phyloP scores from a whole-genome alignment of 2,888 invertebrate genomes.

The Athalia cordata region DNA sequence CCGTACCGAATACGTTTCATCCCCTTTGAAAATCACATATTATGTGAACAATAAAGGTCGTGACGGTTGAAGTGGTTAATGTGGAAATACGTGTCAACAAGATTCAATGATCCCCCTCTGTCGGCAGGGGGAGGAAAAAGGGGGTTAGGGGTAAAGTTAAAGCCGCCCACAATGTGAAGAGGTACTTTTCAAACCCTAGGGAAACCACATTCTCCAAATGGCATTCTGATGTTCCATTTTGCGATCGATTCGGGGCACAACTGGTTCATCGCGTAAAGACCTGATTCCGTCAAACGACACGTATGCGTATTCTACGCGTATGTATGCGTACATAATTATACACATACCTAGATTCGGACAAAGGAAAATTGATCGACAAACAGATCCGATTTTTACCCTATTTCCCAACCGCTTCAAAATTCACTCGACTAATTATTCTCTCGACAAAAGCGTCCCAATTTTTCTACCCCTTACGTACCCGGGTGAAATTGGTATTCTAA shows the following conservation, averaged over 20 bases:
- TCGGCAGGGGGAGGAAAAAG: neutral
- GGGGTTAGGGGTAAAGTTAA: neutral
- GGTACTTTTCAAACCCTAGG: conserved; percentile 32
- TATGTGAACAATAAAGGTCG: conserved; percentile 3
- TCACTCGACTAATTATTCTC: conserved; percentile 16
- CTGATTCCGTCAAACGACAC: conserved; percentile 33
- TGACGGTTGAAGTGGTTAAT: conserved; percentile 10
- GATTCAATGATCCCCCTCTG: conserved; percentile 23
- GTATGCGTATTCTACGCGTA: neutral
- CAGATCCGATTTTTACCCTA: conserved; percentile 16
- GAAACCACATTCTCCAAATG: conserved; percentile 33
- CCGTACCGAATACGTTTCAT: neutral
- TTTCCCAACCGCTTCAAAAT: neutral
- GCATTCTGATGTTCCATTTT: conserved; percentile 39
- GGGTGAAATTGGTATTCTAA: too few relatives aligned
- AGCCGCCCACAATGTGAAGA: conserved; percentile 14
- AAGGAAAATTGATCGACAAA: conserved; percentile 32
- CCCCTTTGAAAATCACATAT: conserved; percentile 1
- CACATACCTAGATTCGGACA: neutral
- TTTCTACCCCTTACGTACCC: too few relatives aligned
- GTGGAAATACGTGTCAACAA: conserved; percentile 20
- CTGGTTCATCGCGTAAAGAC: conserved; percentile 10
- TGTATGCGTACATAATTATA: too few relatives aligned
- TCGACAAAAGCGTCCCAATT: neutral
- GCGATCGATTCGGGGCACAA: conserved; percentile 28